These are phyloP conservation scores for Lepus europaeus DNA, from an alignment of 2,113 vertebrate genomes.

Conservation along the genomic window DNA sequence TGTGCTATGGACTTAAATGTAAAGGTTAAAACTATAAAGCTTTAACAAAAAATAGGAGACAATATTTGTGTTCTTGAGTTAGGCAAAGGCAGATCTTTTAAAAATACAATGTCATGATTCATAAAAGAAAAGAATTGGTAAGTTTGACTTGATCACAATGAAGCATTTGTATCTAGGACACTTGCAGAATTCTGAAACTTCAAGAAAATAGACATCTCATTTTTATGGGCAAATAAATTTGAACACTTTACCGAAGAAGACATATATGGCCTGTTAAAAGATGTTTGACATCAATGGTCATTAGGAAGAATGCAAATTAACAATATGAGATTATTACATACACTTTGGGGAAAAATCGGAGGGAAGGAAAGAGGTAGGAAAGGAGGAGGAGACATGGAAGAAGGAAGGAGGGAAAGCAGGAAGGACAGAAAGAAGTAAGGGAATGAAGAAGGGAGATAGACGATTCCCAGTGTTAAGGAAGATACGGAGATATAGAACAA, in stretches of 20 bases:
- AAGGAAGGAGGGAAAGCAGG: no score
- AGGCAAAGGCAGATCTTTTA: neutral
- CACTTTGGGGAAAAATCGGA: neutral
- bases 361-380: no score
- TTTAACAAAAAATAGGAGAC: neutral
- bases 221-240: neutral
- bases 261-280: neutral
- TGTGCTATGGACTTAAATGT: neutral
- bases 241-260: neutral
- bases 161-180: neutral
- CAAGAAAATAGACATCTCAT: neutral
- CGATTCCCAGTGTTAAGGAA: neutral
- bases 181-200: neutral
- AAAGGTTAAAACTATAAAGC: slow-evolving; percentile 25
- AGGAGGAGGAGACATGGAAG: no score
- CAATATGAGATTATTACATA: neutral
- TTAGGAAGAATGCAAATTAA: neutral
- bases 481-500: neutral
- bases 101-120: neutral
- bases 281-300: neutral
- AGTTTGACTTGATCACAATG: neutral
- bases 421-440: neutral
- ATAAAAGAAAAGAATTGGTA: neutral
- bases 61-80: neutral
- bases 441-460: neutral